Evolutionary conservation across 2,113 vertebrate species (phyloP), one percentile per base, ranked within the genome.

Genomic region (Gymnobelideus leadbeateri): DNA sequence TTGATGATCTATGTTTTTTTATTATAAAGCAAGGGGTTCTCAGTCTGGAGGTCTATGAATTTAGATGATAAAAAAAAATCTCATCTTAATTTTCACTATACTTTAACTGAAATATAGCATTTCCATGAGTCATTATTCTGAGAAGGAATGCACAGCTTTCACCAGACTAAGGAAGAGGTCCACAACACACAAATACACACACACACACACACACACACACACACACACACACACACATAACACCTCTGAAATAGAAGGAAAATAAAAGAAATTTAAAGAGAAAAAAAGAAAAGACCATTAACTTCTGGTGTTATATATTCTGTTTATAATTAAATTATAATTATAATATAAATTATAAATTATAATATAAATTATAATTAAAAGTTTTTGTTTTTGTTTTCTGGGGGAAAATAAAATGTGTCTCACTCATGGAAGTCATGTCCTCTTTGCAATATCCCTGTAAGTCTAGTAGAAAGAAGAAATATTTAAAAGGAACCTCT

Each of bases 401-500:
- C 31, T 61, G 5, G 3, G 11, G 1, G 16, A 10, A 24, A 8
- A 51, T 51, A 8, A 51, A 89, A 19, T 4, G 77, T 90, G 95
- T 91, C 46, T 51, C 93, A 84, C 4, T 91, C 31, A 47, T 90
- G 49, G 51, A 54, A 94, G 52, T 54, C 25, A 61, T 89, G 91
- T 53, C 92, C 47, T 46, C 95, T 89, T 95, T 96, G 61, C 91
- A 93, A 95, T 7, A 68, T 11, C 26, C 26, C 68, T 1, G 1
- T 61, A 57, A 89, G 54, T 95, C 95, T 92, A 77, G 94, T 91
- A 90, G 95, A 96, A 95, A 94, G 92, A 77, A 91, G 37, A 61
- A 28, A 26, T 94, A 61, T 95, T 93, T 96, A 95, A 7, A 97
- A 53, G 51, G 92, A 92, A 77, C 93, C 53, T 89, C 91, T 92